phyloP scores from a whole-genome alignment of 2,888 invertebrate genomes.

The Thysanoteuthis rhombus region DNA sequence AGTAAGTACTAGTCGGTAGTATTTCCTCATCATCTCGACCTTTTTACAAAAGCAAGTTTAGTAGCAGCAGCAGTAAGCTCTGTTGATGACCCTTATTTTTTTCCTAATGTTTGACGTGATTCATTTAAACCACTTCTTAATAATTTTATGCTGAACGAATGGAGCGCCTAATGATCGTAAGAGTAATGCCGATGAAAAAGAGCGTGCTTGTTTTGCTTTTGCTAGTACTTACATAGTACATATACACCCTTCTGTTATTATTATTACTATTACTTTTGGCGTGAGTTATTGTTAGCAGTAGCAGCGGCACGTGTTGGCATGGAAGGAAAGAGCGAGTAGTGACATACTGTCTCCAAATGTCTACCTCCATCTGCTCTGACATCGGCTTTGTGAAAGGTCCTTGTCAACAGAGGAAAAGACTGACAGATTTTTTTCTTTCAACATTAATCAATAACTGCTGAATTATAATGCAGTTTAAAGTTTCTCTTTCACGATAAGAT shows the following conservation, averaged over 20 bases:
- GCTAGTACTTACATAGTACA: neutral
- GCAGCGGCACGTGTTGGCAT: conserved; percentile 28
- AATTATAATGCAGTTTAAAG: neutral
- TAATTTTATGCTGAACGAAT: neutral
- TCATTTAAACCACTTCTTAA: neutral
- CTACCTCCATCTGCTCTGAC: neutral
- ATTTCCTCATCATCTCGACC: too few relatives aligned
- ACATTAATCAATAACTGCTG: neutral
- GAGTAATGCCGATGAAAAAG: neutral
- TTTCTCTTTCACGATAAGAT: neutral
- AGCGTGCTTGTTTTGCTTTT: neutral
- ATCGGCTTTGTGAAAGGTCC: neutral
- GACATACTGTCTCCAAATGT: conserved; percentile 15
- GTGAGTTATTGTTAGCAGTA: conserved; percentile 20
- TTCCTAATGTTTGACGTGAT: neutral
- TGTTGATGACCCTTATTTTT: neutral
- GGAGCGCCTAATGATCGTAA: neutral
- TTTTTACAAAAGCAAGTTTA: too few relatives aligned
- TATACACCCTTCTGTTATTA: conserved; percentile 12
- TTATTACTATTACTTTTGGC: neutral
- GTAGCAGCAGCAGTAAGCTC: too few relatives aligned
- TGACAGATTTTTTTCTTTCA: neutral
- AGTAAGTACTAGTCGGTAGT: too few relatives aligned
- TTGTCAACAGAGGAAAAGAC: neutral
- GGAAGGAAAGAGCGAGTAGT: neutral